A percentile compares a stretch with the other conserved stretches of the same genome.
These are phyloP conservation scores for Neotoxoptera formosana DNA, from an alignment of 1,140 invertebrate genomes.

Conservation along the genomic window DNA sequence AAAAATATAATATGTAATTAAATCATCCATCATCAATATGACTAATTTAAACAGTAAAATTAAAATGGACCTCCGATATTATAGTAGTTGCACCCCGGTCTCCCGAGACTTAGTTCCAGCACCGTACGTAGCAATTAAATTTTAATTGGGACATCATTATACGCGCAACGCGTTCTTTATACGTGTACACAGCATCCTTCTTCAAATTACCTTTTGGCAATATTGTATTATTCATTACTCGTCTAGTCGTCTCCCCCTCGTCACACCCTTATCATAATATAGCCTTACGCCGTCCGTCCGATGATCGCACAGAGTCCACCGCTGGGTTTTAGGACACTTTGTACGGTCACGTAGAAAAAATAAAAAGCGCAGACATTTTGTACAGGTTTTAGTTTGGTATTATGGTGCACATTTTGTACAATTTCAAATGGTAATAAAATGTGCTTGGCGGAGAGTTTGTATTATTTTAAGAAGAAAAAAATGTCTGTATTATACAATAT, in stretches of 20 bases:
- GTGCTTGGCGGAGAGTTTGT: too few relatives aligned
- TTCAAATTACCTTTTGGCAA: not conserved
- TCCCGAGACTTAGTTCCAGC: not conserved
- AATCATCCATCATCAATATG: not conserved
- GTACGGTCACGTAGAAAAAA: too few relatives aligned
- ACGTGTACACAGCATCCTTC: not conserved
- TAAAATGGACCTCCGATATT: not conserved
- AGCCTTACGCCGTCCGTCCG: not conserved
- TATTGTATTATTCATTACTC: not conserved
- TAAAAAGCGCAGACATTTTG: too few relatives aligned
- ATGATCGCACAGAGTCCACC: not conserved
- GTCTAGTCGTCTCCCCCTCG: not conserved
- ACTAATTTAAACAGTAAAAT: not conserved
- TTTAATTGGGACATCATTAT: conserved; percentile 2
- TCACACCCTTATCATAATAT: too few relatives aligned
- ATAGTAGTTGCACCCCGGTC: not conserved
- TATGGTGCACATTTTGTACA: too few relatives aligned
- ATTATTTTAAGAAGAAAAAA: too few relatives aligned
- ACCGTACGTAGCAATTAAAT: not conserved
- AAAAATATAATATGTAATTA: not conserved
- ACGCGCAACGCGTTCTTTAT: not conserved
- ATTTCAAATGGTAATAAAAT: too few relatives aligned
- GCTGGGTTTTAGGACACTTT: too few relatives aligned
- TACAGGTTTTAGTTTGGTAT: too few relatives aligned
- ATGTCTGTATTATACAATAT: too few relatives aligned